phyloP scores from a whole-genome alignment of 2,888 invertebrate species.

The Andricus quercusramuli region DNA sequence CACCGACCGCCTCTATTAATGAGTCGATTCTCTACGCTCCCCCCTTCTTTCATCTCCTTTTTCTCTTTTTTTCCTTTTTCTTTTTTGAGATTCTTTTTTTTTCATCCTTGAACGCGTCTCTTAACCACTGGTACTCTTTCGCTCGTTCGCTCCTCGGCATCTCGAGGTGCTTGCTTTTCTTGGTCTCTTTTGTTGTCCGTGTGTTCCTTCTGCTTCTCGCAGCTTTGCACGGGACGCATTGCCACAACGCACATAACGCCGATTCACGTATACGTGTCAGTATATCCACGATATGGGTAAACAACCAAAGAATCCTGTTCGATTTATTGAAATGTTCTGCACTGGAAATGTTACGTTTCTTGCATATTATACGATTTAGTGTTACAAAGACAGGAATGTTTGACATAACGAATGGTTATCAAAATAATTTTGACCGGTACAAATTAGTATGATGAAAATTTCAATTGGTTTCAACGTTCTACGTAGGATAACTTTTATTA shows the following conservation, averaged over 20 bases:
- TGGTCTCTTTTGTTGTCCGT: conserved; percentile 52
- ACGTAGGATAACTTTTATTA: too few relatives aligned
- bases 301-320: conserved; percentile 39
- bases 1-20: conserved; percentile 61
- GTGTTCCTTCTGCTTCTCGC: conserved; percentile 49
- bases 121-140: conserved; percentile 56
- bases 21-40: conserved; percentile 61
- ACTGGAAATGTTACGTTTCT: conserved; percentile 10
- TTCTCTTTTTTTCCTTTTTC: conserved; percentile 39
- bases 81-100: conserved; percentile 44
- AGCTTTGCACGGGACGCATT: conserved; percentile 48
- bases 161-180: conserved; percentile 48
- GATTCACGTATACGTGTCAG: background rate
- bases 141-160: conserved; percentile 51
- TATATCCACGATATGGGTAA: conserved; percentile 11
- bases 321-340: conserved; percentile 35
- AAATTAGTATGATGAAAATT: too few relatives aligned
- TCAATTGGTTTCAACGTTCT: too few relatives aligned
- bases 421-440: too few relatives aligned
- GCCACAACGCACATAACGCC: conserved; percentile 36
- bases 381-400: background rate
- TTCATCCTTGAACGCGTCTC: conserved; percentile 50
- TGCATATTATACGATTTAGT: conserved; percentile 15
- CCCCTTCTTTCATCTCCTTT: conserved; percentile 44
- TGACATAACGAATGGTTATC: too few relatives aligned